Conservation (phyloP, 2,888 invertebrate genomes). For the Ophraella communa region DNA sequence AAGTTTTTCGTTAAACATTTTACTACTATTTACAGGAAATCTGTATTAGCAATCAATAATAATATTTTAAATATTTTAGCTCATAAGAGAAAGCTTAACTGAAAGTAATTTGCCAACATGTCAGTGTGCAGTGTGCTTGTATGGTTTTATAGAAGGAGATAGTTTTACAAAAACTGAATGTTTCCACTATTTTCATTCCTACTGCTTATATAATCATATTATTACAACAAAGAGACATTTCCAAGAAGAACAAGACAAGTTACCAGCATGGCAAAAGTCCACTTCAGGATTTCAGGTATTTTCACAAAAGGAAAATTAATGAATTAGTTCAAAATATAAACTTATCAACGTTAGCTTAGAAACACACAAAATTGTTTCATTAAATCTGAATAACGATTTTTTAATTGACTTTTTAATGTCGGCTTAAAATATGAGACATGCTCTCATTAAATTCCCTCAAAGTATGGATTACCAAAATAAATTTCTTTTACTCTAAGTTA, state of each 20-base stretch:
- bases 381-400: too few species aligned
- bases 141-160: conserved; percentile 81
- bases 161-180: conserved; percentile 87
- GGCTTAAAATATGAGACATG: too few species aligned
- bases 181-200: conserved; percentile 89
- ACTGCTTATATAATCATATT: conserved; percentile 83
- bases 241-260: conserved; percentile 76
- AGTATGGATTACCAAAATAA: too few species aligned
- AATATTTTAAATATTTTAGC: too few species aligned
- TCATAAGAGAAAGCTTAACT: conserved; percentile 85
- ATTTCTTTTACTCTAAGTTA: too few species aligned
- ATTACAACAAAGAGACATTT: conserved; percentile 74
- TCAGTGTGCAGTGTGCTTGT: conserved; percentile 87
- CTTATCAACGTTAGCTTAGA: too few species aligned
- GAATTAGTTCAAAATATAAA: not conserved
- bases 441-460: too few species aligned
- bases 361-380: too few species aligned
- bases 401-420: too few species aligned
- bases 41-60: too few species aligned
- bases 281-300: conserved; percentile 62
- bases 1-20: too few species aligned
- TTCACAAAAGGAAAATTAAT: not conserved
- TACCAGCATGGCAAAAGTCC: conserved; percentile 77
- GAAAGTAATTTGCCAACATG: conserved; percentile 86
- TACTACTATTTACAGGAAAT: too few species aligned